Conservation (phyloP, 2,113 vertebrate species). For the rat (Rattus norvegicus) region GRCr8 NC_086024.1:39585001-39585500, state of each 20-base stretch:
- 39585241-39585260: not conserved
- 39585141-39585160: not conserved
- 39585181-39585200: conserved; percentile 8
- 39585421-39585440: not conserved
- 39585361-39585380: not conserved
- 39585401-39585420: not conserved
- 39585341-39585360: not conserved
- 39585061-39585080: conserved; percentile 41
- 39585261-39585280: not conserved
- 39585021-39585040: conserved; percentile 14
- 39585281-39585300: not conserved
- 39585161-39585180: conserved; percentile 12
- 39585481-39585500: not conserved
- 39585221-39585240: conserved; percentile 31
- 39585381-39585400: not conserved
- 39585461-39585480: too few species aligned
- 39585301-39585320: not conserved
- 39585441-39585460: not conserved
- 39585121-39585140: conserved; percentile 2
- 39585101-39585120: conserved; percentile 59
- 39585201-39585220: not conserved
- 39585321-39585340: too few species aligned
- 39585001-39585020: not conserved
- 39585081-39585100: conserved; percentile 28
- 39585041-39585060: not conserved